phyloP scores from a whole-genome alignment of 2,113 vertebrate genomes.

The Dolichotis patagonum region DNA sequence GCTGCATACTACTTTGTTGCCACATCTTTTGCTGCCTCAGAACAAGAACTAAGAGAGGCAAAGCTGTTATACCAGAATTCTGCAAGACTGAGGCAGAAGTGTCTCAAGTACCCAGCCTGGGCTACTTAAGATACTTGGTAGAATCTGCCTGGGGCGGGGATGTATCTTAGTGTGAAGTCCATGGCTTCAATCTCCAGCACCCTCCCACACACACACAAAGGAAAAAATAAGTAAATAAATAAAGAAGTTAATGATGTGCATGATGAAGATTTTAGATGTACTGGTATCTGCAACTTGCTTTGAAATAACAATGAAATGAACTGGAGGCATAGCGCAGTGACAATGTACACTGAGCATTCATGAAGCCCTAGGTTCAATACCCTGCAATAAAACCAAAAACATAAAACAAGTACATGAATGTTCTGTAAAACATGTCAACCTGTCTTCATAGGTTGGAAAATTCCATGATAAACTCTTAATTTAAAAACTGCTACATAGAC shows the following conservation, averaged over 20 bases:
- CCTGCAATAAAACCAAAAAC: too few relatives aligned
- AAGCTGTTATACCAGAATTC: not conserved
- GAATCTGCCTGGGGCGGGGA: not conserved
- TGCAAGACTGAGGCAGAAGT: not conserved
- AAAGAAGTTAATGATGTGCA: not conserved
- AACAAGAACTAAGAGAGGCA: not conserved
- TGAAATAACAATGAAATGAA: not conserved
- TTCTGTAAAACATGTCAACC: not conserved
- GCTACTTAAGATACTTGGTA: not conserved
- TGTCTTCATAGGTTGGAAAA: constrained; percentile 1
- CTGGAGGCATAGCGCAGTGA: not conserved
- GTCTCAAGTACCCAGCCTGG: not conserved
- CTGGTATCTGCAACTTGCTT: not conserved
- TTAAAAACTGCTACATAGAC: not conserved
- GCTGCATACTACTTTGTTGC: not conserved
- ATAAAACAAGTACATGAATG: not conserved
- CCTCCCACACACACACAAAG: too few relatives aligned
- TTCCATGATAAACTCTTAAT: constrained; percentile 13
- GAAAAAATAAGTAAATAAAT: not conserved
- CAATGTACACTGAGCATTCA: not conserved
- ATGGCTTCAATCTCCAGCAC: not conserved
- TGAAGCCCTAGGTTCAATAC: not conserved
- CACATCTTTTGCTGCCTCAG: not conserved
- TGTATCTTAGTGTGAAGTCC: not conserved
- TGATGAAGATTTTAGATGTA: not conserved